These are phyloP conservation scores for Pseudoips prasinana DNA, from an alignment of 2,888 invertebrate genomes.

Conservation along the genomic window DNA sequence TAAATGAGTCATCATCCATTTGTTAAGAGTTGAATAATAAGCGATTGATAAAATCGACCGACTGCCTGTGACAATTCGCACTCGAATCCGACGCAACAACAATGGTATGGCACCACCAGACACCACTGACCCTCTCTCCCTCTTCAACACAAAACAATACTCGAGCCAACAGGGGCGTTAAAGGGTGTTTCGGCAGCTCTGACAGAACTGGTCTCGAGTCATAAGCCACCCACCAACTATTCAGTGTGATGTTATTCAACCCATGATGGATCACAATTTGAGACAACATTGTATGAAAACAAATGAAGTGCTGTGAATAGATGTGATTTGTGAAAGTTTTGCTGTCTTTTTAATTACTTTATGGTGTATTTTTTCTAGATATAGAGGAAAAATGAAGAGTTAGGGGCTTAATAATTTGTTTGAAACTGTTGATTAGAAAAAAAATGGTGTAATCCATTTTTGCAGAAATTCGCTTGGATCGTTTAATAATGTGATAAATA, in stretches of 20 bases:
- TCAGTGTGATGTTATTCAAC: slow-evolving; percentile 71
- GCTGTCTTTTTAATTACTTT: slow-evolving; percentile 26
- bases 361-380: too few species aligned
- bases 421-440: too few species aligned
- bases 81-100: slow-evolving; percentile 68
- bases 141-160: slow-evolving; percentile 31
- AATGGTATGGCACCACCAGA: slow-evolving; percentile 57
- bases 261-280: slow-evolving; percentile 74
- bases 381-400: too few species aligned
- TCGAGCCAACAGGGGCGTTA: slow-evolving; percentile 32
- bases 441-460: too few species aligned
- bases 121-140: slow-evolving; percentile 41
- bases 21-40: slow-evolving; percentile 68
- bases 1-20: slow-evolving; percentile 62
- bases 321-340: slow-evolving; percentile 35
- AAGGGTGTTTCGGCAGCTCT: slow-evolving; percentile 49
- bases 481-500: too few species aligned
- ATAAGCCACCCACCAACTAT: slow-evolving; percentile 68
- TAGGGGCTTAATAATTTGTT: too few species aligned
- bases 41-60: slow-evolving; percentile 72
- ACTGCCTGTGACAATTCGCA: slow-evolving; percentile 76
- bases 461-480: too few species aligned
- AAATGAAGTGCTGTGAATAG: slow-evolving; percentile 53
- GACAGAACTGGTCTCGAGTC: slow-evolving; percentile 44
- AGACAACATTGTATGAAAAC: slow-evolving; percentile 72